Evolutionary conservation across 2,797 vertebrate species (phyloP).

Genomic region (Thunnus albacares): DNA sequence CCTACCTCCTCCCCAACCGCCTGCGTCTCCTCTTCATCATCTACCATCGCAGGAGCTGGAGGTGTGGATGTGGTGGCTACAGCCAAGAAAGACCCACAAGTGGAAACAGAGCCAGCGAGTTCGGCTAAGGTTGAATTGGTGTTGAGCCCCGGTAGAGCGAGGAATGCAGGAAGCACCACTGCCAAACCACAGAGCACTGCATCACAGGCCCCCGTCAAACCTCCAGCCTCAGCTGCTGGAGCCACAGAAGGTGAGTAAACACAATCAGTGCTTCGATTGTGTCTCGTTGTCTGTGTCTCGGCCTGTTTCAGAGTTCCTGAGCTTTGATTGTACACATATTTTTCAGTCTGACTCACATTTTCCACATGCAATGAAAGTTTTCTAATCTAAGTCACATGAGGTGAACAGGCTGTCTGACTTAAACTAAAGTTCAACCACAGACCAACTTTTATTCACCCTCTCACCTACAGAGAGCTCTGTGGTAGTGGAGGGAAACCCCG

Average conservation of each 20-base stretch:
- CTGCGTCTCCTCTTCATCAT: constrained; percentile 17
- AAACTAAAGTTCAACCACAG: not conserved
- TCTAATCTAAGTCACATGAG: not conserved
- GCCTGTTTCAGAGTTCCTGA: not conserved
- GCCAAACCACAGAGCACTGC: constrained; percentile 22
- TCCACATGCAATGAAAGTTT: not conserved
- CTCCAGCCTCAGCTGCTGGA: constrained; percentile 28
- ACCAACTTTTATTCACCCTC: constrained; percentile 3
- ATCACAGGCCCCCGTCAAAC: constrained; percentile 4
- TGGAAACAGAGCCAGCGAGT: constrained; percentile 52
- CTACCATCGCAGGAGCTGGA: constrained; percentile 24
- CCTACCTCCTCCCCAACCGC: constrained; percentile 42
- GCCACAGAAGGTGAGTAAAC: constrained; percentile 54
- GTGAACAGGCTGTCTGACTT: not conserved
- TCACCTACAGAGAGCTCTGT: constrained; percentile 46
- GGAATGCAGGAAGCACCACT: constrained; percentile 16
- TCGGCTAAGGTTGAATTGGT: constrained; percentile 47
- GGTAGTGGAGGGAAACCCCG: constrained; percentile 61
- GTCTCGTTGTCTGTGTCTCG: not conserved
- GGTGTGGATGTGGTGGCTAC: constrained; percentile 64
- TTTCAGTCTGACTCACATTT: not conserved
- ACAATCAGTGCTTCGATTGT: too few relatives aligned
- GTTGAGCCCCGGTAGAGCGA: constrained; percentile 44
- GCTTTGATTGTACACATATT: not conserved
- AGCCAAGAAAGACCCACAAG: constrained; percentile 24